Evolutionary conservation across 2,888 invertebrate species (phyloP).

Genomic region (Beris chalybata): DNA sequence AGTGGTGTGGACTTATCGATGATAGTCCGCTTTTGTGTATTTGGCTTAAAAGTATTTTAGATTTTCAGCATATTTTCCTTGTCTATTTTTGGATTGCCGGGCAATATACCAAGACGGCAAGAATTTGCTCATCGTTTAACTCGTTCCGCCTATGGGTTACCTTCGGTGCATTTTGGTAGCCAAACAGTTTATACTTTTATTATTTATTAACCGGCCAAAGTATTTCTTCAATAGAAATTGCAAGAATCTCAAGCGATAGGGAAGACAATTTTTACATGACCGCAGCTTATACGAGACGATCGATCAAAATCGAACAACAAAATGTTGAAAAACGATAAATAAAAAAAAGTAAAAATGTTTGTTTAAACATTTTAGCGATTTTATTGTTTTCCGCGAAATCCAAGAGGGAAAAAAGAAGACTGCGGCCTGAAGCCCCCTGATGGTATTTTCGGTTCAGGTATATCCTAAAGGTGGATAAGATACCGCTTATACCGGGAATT

Average conservation of each 20-base stretch:
- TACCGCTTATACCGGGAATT: no score
- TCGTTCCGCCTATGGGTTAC: not conserved
- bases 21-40: constrained; percentile 2
- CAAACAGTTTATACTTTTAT: constrained; percentile 20
- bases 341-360: not conserved
- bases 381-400: constrained; percentile 23
- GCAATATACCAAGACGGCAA: no score
- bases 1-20: constrained; percentile 6
- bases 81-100: constrained; percentile 12
- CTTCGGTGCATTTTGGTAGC: constrained; percentile 27
- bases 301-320: constrained; percentile 25
- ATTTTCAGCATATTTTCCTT: constrained; percentile 20
- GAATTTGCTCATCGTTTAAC: not conserved
- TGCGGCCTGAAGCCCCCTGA: no score
- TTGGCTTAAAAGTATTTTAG: constrained; percentile 8
- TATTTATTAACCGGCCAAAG: constrained; percentile 31
- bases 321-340: no score
- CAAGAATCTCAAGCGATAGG: constrained; percentile 3
- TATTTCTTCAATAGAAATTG: constrained; percentile 30
- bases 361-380: constrained; percentile 29
- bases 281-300: constrained; percentile 20
- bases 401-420: no score
- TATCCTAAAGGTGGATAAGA: no score
- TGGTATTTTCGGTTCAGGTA: no score
- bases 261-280: not conserved